Evolutionary conservation across 2,797 vertebrate species (phyloP).

Genomic region (Buceros bicornis): DNA sequence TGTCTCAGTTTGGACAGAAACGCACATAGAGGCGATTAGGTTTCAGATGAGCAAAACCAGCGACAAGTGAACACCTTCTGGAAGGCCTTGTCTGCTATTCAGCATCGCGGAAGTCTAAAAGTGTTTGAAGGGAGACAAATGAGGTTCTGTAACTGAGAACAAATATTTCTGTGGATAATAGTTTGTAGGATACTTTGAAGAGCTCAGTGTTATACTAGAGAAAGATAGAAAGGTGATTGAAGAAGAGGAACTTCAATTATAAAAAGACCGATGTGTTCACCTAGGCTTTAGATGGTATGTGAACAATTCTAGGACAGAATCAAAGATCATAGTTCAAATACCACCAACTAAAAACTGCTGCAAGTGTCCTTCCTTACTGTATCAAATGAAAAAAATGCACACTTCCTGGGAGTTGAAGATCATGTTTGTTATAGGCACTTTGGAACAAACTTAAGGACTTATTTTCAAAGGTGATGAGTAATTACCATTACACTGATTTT

Average conservation of each 20-base stretch:
- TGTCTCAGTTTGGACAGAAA: not conserved
- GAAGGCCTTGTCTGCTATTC: not conserved
- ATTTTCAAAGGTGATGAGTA: not conserved
- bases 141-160: not conserved
- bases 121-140: not conserved
- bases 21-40: not conserved
- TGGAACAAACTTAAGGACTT: not conserved
- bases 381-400: not conserved
- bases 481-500: not conserved
- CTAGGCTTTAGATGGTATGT: not conserved
- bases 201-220: not conserved
- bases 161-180: not conserved
- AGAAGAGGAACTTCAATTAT: not conserved
- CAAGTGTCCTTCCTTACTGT: not conserved
- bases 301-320: slow-evolving; percentile 11
- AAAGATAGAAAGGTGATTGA: not conserved
- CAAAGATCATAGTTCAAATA: slow-evolving; percentile 7
- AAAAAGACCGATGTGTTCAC: not conserved
- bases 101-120: not conserved
- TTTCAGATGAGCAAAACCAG: not conserved
- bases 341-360: not conserved
- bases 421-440: not conserved
- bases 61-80: rapidly evolving
- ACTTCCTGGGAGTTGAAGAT: not conserved
- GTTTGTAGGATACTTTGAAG: not conserved